phyloP scores from a whole-genome alignment of 2,797 vertebrate genomes.

The Vespertilio murinus region DNA sequence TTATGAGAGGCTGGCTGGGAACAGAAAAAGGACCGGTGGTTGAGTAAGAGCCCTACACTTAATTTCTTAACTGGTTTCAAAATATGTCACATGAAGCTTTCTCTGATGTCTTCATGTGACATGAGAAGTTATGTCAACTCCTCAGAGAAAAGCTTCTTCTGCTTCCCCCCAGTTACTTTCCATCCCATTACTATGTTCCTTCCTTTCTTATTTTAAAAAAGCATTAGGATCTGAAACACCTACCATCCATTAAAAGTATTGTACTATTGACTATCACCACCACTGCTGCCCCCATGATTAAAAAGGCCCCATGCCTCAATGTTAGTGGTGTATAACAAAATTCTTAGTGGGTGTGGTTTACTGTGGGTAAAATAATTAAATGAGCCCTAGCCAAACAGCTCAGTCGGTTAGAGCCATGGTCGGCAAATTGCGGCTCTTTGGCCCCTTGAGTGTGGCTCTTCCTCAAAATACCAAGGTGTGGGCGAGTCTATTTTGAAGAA shows the following conservation, averaged over 20 bases:
- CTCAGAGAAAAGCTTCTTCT: not conserved
- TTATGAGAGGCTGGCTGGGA: not conserved
- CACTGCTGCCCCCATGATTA: not conserved
- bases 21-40: not conserved
- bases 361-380: not conserved
- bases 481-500: no score
- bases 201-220: not conserved
- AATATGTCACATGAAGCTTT: constrained; percentile 17
- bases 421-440: no score
- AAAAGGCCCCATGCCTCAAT: not conserved
- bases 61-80: constrained; percentile 49
- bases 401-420: not conserved
- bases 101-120: no score
- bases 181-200: not conserved
- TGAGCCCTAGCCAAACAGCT: not conserved
- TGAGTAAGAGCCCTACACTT: not conserved
- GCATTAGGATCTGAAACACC: not conserved
- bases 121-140: not conserved
- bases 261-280: not conserved
- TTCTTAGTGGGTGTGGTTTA: not conserved
- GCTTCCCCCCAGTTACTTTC: not conserved
- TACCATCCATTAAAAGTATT: not conserved
- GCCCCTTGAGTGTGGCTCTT: no score
- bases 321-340: not conserved
- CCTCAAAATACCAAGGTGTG: no score